Conservation (phyloP, 1,140 invertebrate species). For the Apis florea region DNA sequence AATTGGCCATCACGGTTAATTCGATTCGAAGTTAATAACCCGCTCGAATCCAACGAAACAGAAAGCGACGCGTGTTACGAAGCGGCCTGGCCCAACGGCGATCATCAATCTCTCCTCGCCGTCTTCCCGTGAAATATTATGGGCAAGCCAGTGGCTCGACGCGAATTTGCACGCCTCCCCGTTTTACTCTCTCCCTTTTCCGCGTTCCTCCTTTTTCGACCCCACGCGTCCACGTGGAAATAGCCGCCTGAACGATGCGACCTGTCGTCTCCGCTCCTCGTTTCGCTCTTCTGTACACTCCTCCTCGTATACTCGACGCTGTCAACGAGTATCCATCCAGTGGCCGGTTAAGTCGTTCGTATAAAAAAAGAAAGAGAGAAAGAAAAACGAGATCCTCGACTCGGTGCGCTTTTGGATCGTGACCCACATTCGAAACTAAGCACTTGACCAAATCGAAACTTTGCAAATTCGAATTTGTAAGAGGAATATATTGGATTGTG, state of each 20-base stretch:
- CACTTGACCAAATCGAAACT: too few species aligned
- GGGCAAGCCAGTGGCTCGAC: constrained; percentile 3
- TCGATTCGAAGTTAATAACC: constrained; percentile 12
- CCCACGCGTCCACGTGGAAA: background rate
- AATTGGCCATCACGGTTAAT: background rate
- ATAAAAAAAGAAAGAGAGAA: background rate
- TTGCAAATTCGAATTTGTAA: too few species aligned
- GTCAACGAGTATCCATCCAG: constrained; percentile 47
- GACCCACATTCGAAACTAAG: background rate
- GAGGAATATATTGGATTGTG: too few species aligned
- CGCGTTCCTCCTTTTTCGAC: background rate
- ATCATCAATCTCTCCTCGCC: constrained; percentile 21
- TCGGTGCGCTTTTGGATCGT: background rate
- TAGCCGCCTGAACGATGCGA: constrained; percentile 27
- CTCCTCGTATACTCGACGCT: constrained; percentile 40
- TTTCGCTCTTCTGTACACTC: background rate
- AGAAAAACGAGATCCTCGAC: constrained; percentile 12
- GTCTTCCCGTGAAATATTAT: constrained; percentile 41
- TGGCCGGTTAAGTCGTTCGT: constrained; percentile 29
- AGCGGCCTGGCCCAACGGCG: background rate
- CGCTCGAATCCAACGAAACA: background rate
- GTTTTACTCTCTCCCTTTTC: background rate
- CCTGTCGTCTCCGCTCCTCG: constrained; percentile 43
- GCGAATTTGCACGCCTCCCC: constrained; percentile 12
- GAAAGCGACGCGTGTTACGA: constrained; percentile 9